Base-by-base conservation (phyloP, 2,113 vertebrate species). In the Phylloscopus trochiloides region DNA sequence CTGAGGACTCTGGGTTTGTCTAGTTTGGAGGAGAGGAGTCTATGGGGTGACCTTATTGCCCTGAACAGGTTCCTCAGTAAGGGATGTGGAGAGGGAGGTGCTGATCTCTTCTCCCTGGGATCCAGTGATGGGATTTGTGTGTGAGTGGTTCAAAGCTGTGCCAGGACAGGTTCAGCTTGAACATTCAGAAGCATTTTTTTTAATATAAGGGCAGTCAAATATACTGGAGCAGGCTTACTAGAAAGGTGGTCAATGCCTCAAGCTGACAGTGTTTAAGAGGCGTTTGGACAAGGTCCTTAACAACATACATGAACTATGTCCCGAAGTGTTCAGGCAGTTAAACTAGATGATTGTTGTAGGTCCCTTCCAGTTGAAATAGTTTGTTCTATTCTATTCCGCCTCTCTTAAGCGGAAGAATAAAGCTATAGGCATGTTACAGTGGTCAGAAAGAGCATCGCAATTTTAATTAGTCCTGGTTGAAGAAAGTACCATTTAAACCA, bases 171-270 rank as follows among this genome's bases (percentile, higher is more conserved):
- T 74, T 91, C 10, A 14, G 4, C 14, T 10, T 42, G 21, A 26
- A 68, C 7, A 7, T 66, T 50, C 0, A 0, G 31, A 43, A 74
- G 3, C 9, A 6, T n/a, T 68, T 61, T 61, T 38, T 79, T 67
- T 14, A 28, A 14, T 11, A 7, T 15, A 8, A 47, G 29, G 10
- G 9, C 15, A 12, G 12, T 59, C 20, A 66, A 16, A 72, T 51
- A 47, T 43, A 5, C 14, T 72, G 20, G 26, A 50, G 15, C 19
- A 55, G 54, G 3, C 54, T 61, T 67, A 13, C 34, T 67, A 9
- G 34, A 54, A n/a, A 48, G 26, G 47, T 67, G 31, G 7, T 36
- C 9, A 28, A 2, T 67, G 21, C 13, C 26, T 14, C 20, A 34
- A 24, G 7, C 15, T 29, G 17, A 34, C 20, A 15, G 14, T 36